Evolutionary conservation across 2,797 vertebrate species (phyloP), one percentile per base, ranked within the genome.

Genomic region (Xyrichtys novacula): DNA sequence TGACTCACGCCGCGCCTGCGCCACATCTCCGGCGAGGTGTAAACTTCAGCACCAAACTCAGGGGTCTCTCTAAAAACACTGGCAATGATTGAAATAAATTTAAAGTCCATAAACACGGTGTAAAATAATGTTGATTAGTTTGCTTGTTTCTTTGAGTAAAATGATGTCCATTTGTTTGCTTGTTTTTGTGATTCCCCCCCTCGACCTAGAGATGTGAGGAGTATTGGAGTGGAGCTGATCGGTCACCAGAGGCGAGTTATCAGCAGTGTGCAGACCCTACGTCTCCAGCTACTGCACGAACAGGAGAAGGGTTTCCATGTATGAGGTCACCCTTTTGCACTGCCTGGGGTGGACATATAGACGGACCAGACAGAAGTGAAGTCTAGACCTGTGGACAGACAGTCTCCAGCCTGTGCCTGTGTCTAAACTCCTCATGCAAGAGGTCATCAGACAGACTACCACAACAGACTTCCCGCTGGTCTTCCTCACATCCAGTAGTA

Each of bases 221-320:
- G 89, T 80, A 87, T 92, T 43, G 94, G 94, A 3, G 93, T 95
- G 86, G 93, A 92, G 73, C 84, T 95, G 84, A 94, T 95, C 70
- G 94, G 94, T 68, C 94, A 95, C 89, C 98, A 99, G 95, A 96
- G 97, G 92, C 94, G 97, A 91, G 97, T 99, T 94, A 93, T 96
- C 94, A 98, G 97, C 97, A 98, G 97, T 90, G 93, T 98, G 94
- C 96, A 98, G 94, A 97, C 96, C 87, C 95, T 99, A 85, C 95
- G 96, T 81, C 95, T 98, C 86, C 98, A 99, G 85, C 93, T 98
- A 79, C 94, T 97, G 92, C 96, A 99, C 91, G 93, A 97, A 95
- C 96, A 98, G 88, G 97, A 98, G 90, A 94, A 90, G 80, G 93
- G 91, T 85, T 95, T 95, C 86, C 94, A 94, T 88, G 94, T 95